Evolutionary conservation across 1,140 invertebrate species (phyloP), one percentile per base, ranked within the genome.

Genomic region (Neodiprion pinetum): DNA sequence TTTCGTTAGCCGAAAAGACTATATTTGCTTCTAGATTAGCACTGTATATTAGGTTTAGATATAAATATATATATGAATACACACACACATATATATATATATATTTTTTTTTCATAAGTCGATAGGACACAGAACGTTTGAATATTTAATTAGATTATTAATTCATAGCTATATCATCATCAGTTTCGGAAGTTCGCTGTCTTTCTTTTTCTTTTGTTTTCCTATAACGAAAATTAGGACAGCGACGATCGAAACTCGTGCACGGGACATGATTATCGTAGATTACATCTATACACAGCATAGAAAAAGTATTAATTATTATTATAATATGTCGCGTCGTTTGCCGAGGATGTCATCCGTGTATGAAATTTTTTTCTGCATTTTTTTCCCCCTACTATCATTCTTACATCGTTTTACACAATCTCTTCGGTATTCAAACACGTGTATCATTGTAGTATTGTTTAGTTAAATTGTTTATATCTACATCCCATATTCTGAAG

Each of bases 301-400:
- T 61, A 61, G 53, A 61, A 17, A 61, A 61, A 61, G 53, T 61
- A 61, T 61, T 61, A 61, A 61, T 61, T 61, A 61, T 61, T 53
- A 9, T 61, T 14, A 61, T 8, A 40, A 40, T 40, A 61, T 61
- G 11, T 61, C 53, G 53, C 53, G 53, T 61, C 7, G 53, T 61
- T 61, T 17, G 3, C 53, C 53, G 53, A 61, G 53, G 53, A 61
- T 17, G 53, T 61, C n/a, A 1, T 40, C 2, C 28, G 5, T 5
- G 28, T 40, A 40, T 40, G 28, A 40, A 40, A 3, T 40, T 40
- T 40, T 40, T 40, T 40, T 40, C 28, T 40, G 28, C 28, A 40
- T 40, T 40, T 40, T 5, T 40, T 5, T 0, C 28, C 28, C 28
- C 28, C 28, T 40, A 3, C 28, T 40, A 8, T 61, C 53, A 8